These are phyloP conservation scores for Dendrocincla fuliginosa DNA, from an alignment of 2,797 vertebrate genomes.

Conservation along the genomic window DNA sequence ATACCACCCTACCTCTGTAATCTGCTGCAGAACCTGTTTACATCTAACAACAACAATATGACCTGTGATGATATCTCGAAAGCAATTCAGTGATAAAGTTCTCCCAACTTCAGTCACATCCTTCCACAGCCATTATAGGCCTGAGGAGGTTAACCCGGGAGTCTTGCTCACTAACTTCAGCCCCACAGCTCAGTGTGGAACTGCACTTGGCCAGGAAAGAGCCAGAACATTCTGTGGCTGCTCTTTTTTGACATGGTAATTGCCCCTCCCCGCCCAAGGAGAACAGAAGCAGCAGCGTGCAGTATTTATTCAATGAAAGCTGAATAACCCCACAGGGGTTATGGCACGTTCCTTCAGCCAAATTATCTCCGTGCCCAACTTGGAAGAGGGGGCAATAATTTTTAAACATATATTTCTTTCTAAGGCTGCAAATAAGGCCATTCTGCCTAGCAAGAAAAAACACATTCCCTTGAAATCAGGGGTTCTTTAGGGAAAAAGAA, in stretches of 20 bases:
- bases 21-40: not conserved
- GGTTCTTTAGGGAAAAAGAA: not conserved
- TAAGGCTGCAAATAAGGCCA: not conserved
- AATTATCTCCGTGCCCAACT: conserved; percentile 84
- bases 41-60: not conserved
- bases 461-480: fast-evolving
- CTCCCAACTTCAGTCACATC: not conserved
- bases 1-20: not conserved
- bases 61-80: not conserved
- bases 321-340: conserved; percentile 79
- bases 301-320: conserved; percentile 80
- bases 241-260: conserved; percentile 81
- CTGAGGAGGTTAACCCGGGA: conserved; percentile 55
- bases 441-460: not conserved
- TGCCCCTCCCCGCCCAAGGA: conserved; percentile 74
- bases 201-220: conserved; percentile 67
- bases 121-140: not conserved
- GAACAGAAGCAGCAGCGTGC: conserved; percentile 76
- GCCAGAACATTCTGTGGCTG: conserved; percentile 71
- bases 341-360: conserved; percentile 78
- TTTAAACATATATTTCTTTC: not conserved
- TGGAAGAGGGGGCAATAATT: conserved; percentile 80
- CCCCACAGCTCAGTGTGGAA: conserved; percentile 63
- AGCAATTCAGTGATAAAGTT: not conserved
- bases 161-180: conserved; percentile 67